Evolutionary conservation across 2,888 invertebrate genomes (phyloP).

Genomic region (Hirtodrosophila cameraria): DNA sequence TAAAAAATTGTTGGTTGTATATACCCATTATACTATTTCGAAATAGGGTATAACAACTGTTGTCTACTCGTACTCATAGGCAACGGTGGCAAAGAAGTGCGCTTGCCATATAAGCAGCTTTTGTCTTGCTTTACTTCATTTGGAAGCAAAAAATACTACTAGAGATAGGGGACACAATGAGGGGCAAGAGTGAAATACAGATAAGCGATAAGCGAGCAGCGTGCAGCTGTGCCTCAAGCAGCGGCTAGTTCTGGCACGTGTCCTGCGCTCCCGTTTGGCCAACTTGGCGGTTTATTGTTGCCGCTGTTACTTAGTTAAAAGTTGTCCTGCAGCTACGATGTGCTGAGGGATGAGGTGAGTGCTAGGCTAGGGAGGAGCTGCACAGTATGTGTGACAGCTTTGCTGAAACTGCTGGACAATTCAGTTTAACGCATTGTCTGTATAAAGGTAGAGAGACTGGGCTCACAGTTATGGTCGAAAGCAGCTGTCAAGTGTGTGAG

Average conservation of each 20-base stretch:
- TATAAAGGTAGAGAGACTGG: not conserved
- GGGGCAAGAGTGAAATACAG: not conserved
- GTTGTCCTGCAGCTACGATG: constrained; percentile 14
- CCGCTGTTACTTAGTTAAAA: constrained; percentile 59
- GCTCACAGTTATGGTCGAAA: constrained; percentile 5
- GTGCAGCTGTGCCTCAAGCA: constrained; percentile 58
- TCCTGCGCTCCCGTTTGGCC: constrained; percentile 30
- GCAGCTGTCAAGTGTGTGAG: constrained; percentile 6
- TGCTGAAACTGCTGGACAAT: constrained; percentile 48
- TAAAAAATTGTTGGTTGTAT: not conserved
- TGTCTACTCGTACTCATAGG: constrained; percentile 20
- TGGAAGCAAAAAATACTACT: constrained; percentile 14
- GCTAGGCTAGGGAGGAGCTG: not conserved
- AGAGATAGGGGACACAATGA: not conserved
- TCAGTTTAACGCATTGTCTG: constrained; percentile 21
- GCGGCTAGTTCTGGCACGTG: constrained; percentile 52
- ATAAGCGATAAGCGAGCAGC: constrained; percentile 50
- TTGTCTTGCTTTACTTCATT: constrained; percentile 69
- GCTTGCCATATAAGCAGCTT: constrained; percentile 62
- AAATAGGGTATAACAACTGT: constrained; percentile 10
- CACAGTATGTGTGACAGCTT: constrained; percentile 23
- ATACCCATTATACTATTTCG: not conserved
- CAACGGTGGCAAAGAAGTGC: constrained; percentile 19
- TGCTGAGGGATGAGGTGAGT: not conserved
- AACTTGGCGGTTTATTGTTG: constrained; percentile 61